A percentile compares a stretch with the other conserved stretches of the same genome.
phyloP scores from a whole-genome alignment of 2,797 vertebrate genomes.

The Melanotaenia boesemani region DNA sequence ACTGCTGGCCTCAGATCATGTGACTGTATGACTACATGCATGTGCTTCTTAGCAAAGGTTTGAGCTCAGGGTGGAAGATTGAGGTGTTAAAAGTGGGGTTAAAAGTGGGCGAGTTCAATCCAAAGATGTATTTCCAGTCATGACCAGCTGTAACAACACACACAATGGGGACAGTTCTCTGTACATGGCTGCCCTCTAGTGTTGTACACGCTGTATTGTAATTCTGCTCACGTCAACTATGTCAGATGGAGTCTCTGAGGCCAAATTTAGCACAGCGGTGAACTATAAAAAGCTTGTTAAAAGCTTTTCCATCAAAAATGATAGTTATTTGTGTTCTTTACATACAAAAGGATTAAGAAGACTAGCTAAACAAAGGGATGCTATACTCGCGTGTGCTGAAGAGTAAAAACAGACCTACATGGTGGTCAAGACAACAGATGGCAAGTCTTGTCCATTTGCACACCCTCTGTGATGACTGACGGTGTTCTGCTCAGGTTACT shows the following conservation, averaged over 20 bases:
- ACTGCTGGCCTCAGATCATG: constrained; percentile 25
- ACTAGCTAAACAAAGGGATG: not conserved
- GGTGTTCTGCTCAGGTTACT: constrained; percentile 24
- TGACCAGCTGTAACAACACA: constrained; percentile 81
- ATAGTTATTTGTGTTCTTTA: constrained; percentile 7
- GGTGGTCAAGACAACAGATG: constrained; percentile 60
- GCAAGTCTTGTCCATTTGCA: constrained; percentile 51
- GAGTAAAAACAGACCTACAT: constrained; percentile 8
- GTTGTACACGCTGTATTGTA: constrained; percentile 32
- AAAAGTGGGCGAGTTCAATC: constrained; percentile 39
- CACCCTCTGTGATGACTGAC: constrained; percentile 36
- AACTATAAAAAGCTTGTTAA: constrained; percentile 20
- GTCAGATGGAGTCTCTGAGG: constrained; percentile 14
- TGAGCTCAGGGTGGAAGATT: constrained; percentile 25
- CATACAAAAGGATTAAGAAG: constrained; percentile 16
- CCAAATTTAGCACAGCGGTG: constrained; percentile 28
- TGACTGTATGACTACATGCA: constrained; percentile 25
- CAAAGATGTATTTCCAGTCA: constrained; percentile 75
- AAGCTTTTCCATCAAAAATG: constrained; percentile 17
- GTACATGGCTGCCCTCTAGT: constrained; percentile 44
- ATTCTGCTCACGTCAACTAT: constrained; percentile 8
- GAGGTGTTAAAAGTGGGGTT: constrained; percentile 39
- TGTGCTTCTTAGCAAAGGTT: constrained; percentile 51
- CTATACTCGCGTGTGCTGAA: not conserved
- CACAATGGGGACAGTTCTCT: not conserved